Conservation (phyloP, 1,140 invertebrate species). For the Calliopsis andreniformis region DNA sequence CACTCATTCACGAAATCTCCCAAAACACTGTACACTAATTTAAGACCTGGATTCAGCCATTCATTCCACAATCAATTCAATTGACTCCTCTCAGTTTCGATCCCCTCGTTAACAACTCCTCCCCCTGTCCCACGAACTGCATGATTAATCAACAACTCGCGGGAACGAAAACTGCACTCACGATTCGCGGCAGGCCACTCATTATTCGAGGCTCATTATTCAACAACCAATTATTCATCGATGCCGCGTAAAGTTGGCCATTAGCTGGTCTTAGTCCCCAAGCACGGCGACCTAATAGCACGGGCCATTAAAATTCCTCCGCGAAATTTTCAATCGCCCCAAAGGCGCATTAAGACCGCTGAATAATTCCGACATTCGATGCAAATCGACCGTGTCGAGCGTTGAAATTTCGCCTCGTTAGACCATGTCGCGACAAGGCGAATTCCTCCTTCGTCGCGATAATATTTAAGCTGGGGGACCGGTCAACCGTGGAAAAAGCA, state of each 20-base stretch:
- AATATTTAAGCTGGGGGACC: not conserved
- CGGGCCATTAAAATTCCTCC: not conserved
- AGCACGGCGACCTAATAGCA: not conserved
- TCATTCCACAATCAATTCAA: too few relatives aligned
- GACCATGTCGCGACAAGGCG: not conserved
- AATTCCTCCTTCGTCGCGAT: not conserved
- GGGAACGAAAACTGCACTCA: too few relatives aligned
- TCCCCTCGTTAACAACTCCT: too few relatives aligned
- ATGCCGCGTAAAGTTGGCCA: not conserved
- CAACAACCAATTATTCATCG: not conserved
- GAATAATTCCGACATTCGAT: slow-evolving; percentile 26
- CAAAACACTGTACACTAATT: too few relatives aligned
- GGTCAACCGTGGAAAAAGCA: not conserved
- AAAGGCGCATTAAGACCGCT: not conserved
- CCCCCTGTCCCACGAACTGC: too few relatives aligned
- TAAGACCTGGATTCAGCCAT: too few relatives aligned
- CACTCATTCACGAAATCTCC: too few relatives aligned
- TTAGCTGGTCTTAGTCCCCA: not conserved
- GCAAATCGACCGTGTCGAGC: slow-evolving; percentile 36
- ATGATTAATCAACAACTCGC: too few relatives aligned
- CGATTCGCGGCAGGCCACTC: not conserved
- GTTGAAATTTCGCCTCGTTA: slow-evolving; percentile 12
- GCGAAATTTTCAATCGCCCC: slow-evolving; percentile 8
- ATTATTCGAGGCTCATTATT: not conserved
- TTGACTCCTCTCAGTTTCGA: too few relatives aligned